Percentiles rank a stretch among this genome's conserved stretches.
Conservation (phyloP, 2,888 invertebrate species). For the Fragum fragum region DNA sequence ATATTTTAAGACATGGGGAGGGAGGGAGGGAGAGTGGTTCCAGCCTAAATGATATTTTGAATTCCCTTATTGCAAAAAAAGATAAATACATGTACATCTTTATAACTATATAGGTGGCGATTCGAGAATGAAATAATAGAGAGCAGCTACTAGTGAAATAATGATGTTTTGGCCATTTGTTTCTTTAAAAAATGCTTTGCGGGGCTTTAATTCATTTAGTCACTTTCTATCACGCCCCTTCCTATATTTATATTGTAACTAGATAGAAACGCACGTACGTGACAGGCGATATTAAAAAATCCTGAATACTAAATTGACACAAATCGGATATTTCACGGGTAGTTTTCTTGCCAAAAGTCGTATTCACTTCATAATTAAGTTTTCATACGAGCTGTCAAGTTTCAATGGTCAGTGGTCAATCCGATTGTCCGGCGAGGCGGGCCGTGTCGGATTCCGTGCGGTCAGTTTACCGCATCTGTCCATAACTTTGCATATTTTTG, state of each 20-base stretch:
- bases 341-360: constrained; percentile 17
- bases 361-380: constrained; percentile 39
- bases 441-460: constrained; percentile 20
- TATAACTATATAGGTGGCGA: too few relatives aligned
- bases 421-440: constrained; percentile 2
- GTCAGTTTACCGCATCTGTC: constrained; percentile 19
- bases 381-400: constrained; percentile 46
- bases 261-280: constrained; percentile 20
- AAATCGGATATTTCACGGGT: constrained; percentile 29
- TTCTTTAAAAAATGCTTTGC: too few relatives aligned
- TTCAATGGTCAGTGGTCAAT: constrained; percentile 27
- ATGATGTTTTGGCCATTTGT: too few relatives aligned
- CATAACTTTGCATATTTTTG: constrained; percentile 29
- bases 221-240: neutral
- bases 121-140: too few relatives aligned
- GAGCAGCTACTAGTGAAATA: too few relatives aligned
- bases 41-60: too few relatives aligned
- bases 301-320: constrained; percentile 24
- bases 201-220: too few relatives aligned
- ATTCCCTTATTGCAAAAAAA: too few relatives aligned
- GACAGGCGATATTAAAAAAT: constrained; percentile 19
- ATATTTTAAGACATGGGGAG: too few relatives aligned
- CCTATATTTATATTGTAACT: constrained; percentile 7
- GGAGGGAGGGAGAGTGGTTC: too few relatives aligned
- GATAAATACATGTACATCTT: too few relatives aligned